Evolutionary conservation across 2,113 vertebrate genomes (phyloP).

Genomic region (Hystrix cristata): DNA sequence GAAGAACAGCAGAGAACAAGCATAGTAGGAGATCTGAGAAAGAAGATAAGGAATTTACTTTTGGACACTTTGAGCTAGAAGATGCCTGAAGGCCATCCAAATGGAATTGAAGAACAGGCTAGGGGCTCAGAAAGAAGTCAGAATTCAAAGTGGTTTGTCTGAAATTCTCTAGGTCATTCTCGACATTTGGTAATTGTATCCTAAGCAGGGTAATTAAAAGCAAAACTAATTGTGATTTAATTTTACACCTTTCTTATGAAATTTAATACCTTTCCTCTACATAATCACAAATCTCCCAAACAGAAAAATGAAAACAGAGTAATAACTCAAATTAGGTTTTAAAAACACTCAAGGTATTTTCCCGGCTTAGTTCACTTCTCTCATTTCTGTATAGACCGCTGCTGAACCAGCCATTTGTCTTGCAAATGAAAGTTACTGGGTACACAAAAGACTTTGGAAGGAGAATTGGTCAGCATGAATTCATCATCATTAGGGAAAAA

Average conservation of each 20-base stretch:
- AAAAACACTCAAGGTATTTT: not conserved
- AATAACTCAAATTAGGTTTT: not conserved
- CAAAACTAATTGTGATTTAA: not conserved
- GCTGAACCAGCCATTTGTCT: conserved; percentile 21
- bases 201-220: not conserved
- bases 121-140: not conserved
- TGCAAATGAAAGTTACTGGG: conserved; percentile 50
- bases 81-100: not conserved
- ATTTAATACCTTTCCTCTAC: not conserved
- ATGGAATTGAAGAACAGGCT: not conserved
- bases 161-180: not conserved
- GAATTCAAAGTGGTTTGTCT: not conserved
- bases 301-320: not conserved
- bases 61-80: not conserved
- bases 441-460: not conserved
- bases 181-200: not conserved
- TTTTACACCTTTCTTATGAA: conserved; percentile 3
- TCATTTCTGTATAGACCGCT: not conserved
- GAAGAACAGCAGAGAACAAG: not conserved
- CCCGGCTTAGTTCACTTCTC: not conserved
- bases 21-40: not conserved
- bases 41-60: not conserved
- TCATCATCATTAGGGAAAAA: conserved; percentile 30
- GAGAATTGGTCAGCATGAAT: not conserved
- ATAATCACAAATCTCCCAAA: not conserved